Base-by-base conservation (phyloP, 1,140 invertebrate genomes). In the Maconellicoccus hirsutus region DNA sequence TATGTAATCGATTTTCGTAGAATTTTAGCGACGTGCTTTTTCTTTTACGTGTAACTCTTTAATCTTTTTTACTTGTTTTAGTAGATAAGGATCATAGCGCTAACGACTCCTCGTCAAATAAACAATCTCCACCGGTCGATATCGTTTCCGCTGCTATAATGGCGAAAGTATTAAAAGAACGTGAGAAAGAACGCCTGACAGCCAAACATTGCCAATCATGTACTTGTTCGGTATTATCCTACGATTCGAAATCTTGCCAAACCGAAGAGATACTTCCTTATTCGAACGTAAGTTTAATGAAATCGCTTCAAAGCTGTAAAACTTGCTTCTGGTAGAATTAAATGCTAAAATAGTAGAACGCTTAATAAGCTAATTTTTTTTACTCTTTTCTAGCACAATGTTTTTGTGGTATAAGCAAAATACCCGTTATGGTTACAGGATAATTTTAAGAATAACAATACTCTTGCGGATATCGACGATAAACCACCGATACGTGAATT, bases 141-240 rank as follows among this genome's bases (percentile, higher is more conserved):
- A 87, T 91, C 75, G 92, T 97, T 23, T 95, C 93, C 10, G 92
- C 92, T 33, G 89, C 92, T 16, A 88, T 96, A 66, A 93, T 97
- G 86, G 93, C 93, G 1, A 94, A 94, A 83, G 91, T 96, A 61
- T 81, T 98, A 27, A 90, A 94, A 78, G 93, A 95, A 74, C 83
- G 85, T 77, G 89, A 83, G 78, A 91, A 84, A 81, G 89, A 84
- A 80, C 87, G 84, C 75, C 80, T 73, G 79, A 81, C 69, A 83
- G 85, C 8, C 8, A 90, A 89, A 78, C 92, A 93, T 75, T 92
- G 90, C 79, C 85, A 88, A 73, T 90, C 88, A 0, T 92, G 90
- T 75, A 86, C 84, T 59, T 93, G 90, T 79, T 83, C 82, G 10
- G 4, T 23, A 12, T 10, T 16, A 19, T 52, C 38, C n/a, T 19